phyloP scores from a whole-genome alignment of 64 coral and sea anemone genomes.

The Porites australiensis region DNA sequence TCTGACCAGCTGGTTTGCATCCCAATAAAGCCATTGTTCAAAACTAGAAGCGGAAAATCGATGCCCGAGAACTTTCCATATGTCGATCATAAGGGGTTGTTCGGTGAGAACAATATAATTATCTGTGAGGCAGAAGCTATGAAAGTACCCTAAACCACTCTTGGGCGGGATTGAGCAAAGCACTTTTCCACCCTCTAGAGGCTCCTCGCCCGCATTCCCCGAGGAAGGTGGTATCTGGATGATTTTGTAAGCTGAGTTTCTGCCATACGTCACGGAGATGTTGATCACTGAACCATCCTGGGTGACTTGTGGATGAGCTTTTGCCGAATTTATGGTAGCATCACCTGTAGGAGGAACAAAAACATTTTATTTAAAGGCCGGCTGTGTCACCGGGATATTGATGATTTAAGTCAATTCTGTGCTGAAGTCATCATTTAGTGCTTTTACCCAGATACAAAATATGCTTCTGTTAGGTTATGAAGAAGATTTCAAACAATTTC shows the following conservation, averaged over 20 bases:
- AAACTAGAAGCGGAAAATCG: slow-evolving; percentile 41
- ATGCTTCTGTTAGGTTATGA: no score
- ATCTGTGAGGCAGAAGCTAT: slow-evolving; percentile 95
- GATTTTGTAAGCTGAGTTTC: slow-evolving; percentile 54
- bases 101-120: slow-evolving; percentile 87
- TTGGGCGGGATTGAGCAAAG: slow-evolving; percentile 69
- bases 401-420: no score
- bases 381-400: no score
- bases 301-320: slow-evolving; percentile 80
- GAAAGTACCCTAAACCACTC: slow-evolving; percentile 60
- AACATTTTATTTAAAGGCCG: no score
- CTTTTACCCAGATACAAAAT: no score
- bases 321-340: background rate
- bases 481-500: no score
- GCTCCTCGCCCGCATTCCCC: slow-evolving; percentile 26
- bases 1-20: slow-evolving; percentile 44
- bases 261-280: slow-evolving; percentile 35
- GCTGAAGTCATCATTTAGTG: no score
- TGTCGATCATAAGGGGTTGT: slow-evolving; percentile 57
- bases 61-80: slow-evolving; percentile 30
- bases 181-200: slow-evolving; percentile 74
- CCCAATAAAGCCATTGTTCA: slow-evolving; percentile 75
- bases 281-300: slow-evolving; percentile 79
- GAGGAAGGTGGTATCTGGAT: slow-evolving; percentile 70
- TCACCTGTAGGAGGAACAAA: slow-evolving; percentile 15